Evolutionary conservation across 1,140 invertebrate species (phyloP).

Genomic region (Caenorhabditis briggsae): DNA sequence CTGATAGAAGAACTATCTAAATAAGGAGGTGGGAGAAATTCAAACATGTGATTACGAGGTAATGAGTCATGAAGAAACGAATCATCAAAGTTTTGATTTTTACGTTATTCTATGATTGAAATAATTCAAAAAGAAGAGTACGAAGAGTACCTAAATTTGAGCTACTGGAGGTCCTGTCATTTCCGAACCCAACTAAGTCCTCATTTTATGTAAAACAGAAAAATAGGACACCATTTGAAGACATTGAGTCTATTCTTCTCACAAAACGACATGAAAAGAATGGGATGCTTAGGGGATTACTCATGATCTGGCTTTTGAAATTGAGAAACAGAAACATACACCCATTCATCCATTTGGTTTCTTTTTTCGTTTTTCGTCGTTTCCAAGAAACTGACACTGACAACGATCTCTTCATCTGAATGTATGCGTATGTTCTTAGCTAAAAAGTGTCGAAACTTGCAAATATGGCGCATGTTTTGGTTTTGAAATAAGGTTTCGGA

Average conservation of each 20-base stretch:
- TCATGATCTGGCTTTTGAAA: conserved; percentile 23
- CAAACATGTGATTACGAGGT: conserved; percentile 5
- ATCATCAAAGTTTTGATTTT: no score
- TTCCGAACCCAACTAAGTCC: no score
- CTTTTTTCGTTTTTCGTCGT: not conserved
- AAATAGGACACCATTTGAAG: not conserved
- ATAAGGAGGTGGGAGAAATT: not conserved
- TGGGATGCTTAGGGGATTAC: conserved; percentile 45
- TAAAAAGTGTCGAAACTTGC: conserved; percentile 39
- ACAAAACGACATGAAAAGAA: not conserved
- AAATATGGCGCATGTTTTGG: not conserved
- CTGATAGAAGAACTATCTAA: not conserved
- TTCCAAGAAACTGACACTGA: conserved; percentile 33
- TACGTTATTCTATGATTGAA: no score
- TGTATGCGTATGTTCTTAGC: conserved; percentile 41
- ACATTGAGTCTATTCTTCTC: not conserved
- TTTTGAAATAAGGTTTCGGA: not conserved
- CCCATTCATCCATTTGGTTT: not conserved
- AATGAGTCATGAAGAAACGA: not conserved
- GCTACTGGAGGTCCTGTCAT: no score
- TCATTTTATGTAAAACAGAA: not conserved
- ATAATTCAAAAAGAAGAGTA: no score
- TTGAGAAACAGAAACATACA: conserved; percentile 12
- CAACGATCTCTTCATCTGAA: not conserved
- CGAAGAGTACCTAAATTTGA: no score